Conservation (phyloP, 2,888 invertebrate genomes). For the Cheilosia scutellata region DNA sequence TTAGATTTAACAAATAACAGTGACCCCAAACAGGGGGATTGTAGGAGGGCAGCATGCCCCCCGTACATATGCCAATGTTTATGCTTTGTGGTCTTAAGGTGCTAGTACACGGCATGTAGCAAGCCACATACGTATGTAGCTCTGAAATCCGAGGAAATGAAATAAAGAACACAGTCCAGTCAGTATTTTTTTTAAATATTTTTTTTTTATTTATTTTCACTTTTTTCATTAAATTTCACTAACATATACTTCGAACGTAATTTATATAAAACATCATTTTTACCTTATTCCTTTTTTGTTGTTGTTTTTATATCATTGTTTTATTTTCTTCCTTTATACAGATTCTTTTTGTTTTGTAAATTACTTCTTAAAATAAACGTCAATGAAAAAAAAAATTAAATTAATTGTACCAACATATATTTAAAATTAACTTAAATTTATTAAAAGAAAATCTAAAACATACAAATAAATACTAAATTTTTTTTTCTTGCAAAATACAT, state of each 20-base stretch:
- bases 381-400: constrained; percentile 57
- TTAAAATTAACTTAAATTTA: constrained; percentile 32
- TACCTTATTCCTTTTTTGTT: constrained; percentile 69
- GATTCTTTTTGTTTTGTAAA: constrained; percentile 55
- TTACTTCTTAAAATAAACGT: constrained; percentile 58
- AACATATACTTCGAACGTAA: constrained; percentile 78
- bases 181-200: constrained; percentile 45
- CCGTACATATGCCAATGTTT: no score
- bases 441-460: constrained; percentile 27
- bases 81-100: no score
- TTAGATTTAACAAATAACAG: no score
- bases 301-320: constrained; percentile 71
- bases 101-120: no score
- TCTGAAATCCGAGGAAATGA: background rate
- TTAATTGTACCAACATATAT: constrained; percentile 63
- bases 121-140: no score
- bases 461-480: constrained; percentile 35
- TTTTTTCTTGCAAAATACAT: constrained; percentile 64
- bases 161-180: constrained; percentile 14
- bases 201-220: constrained; percentile 74
- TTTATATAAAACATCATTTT: constrained; percentile 78
- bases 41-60: no score
- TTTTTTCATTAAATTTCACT: constrained; percentile 77
- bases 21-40: no score
- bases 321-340: constrained; percentile 72